phyloP scores from a whole-genome alignment of 2,888 invertebrate species.

The Drosophila neotestacea region DNA sequence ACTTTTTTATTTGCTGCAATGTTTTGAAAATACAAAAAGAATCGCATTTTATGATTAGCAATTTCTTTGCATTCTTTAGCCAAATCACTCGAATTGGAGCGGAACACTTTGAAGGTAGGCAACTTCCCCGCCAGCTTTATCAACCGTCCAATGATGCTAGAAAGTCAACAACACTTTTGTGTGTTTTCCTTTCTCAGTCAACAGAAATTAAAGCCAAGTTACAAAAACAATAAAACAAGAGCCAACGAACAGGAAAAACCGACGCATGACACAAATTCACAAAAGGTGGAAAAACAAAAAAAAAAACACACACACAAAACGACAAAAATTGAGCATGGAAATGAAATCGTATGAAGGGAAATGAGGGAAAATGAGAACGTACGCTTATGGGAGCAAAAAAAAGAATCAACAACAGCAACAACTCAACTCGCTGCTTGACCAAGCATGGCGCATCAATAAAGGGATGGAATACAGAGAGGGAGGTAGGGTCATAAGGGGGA shows the following conservation, averaged over 20 bases:
- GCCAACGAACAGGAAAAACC: constrained; percentile 55
- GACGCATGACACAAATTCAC: constrained; percentile 79
- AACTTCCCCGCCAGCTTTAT: not conserved
- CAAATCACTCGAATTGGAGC: constrained; percentile 46
- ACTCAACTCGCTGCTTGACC: constrained; percentile 63
- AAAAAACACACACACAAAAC: constrained; percentile 19
- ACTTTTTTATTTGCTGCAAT: not conserved
- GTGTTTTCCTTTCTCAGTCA: constrained; percentile 79
- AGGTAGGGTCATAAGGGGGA: constrained; percentile 3
- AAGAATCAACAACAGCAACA: constrained; percentile 29
- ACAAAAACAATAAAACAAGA: constrained; percentile 37
- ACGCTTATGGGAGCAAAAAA: constrained; percentile 36
- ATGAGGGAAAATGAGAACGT: constrained; percentile 54
- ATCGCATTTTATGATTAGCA: not conserved
- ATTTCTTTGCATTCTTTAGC: constrained; percentile 16
- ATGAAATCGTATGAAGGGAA: constrained; percentile 70
- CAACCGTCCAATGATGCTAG: constrained; percentile 33
- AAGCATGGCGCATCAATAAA: constrained; percentile 67
- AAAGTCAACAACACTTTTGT: constrained; percentile 46
- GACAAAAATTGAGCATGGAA: constrained; percentile 70
- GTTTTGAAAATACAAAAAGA: not conserved
- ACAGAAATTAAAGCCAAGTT: constrained; percentile 70
- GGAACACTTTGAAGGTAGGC: constrained; percentile 49
- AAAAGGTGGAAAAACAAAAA: constrained; percentile 57
- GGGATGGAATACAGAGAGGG: not conserved